Conservation (phyloP, 1,140 invertebrate species). For the Colletes gigas region DNA sequence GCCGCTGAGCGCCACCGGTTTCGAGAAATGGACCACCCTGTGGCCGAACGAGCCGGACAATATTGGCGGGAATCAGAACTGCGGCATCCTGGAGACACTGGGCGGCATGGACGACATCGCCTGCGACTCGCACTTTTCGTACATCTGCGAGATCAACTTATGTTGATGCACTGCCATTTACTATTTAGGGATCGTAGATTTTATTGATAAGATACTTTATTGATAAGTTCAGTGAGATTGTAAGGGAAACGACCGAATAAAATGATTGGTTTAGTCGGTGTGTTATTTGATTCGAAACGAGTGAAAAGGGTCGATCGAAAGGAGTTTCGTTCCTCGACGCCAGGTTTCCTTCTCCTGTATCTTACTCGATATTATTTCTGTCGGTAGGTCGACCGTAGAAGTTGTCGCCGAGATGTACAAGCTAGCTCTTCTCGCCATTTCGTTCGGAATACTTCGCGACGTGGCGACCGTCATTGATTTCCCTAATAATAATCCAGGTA, state of each 20-base stretch:
- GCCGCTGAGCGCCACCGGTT: slow-evolving; percentile 15
- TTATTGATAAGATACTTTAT: too few species aligned
- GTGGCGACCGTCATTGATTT: too few species aligned
- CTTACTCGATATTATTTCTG: background rate
- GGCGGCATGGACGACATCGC: slow-evolving; percentile 36
- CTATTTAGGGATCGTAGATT: too few species aligned
- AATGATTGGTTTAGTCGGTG: too few species aligned
- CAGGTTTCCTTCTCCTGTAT: too few species aligned
- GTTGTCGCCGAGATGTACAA: background rate
- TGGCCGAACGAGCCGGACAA: slow-evolving; percentile 8
- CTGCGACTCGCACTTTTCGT: background rate
- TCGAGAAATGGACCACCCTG: slow-evolving; percentile 22
- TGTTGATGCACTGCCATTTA: background rate
- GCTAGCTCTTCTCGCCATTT: background rate
- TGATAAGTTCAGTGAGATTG: too few species aligned
- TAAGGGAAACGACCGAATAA: too few species aligned
- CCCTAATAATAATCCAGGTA: too few species aligned
- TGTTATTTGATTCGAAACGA: too few species aligned
- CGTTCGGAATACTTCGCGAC: background rate
- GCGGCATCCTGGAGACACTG: slow-evolving; percentile 6
- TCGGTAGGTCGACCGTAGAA: background rate
- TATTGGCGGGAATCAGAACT: slow-evolving; percentile 15
- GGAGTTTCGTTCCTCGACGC: too few species aligned
- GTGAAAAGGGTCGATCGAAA: too few species aligned
- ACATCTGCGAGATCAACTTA: slow-evolving; percentile 36